A percentile compares a stretch with the other conserved stretches of the same genome.
These are phyloP conservation scores for Gadus chalcogrammus DNA, from an alignment of 2,113 vertebrate genomes.

Conservation along the genomic window DNA sequence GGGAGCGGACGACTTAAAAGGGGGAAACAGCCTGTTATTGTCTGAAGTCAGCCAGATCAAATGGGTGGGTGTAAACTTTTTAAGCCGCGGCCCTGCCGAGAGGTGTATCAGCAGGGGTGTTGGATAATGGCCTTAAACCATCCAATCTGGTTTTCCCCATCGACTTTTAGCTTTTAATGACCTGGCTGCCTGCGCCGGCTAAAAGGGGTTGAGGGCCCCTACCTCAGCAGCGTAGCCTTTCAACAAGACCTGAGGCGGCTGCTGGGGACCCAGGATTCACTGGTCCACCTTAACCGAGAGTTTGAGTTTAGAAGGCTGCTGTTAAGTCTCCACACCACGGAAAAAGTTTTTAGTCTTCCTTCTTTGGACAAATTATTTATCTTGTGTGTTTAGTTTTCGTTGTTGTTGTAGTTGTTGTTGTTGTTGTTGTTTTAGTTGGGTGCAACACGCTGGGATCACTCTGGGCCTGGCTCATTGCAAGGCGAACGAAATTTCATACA, in stretches of 20 bases:
- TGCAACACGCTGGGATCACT: no score
- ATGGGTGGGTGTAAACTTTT: background rate
- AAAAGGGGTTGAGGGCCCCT: background rate
- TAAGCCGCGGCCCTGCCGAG: slow-evolving; percentile 23
- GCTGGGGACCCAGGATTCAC: background rate
- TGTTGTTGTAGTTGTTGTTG: no score
- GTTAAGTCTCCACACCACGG: no score
- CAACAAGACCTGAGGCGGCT: background rate
- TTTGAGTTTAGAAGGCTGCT: background rate
- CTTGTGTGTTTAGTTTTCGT: no score
- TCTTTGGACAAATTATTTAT: no score
- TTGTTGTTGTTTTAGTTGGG: no score
- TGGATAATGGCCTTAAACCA: slow-evolving; percentile 14
- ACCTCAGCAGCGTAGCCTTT: slow-evolving; percentile 8
- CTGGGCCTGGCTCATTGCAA: no score
- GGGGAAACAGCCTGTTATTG: slow-evolving; percentile 36
- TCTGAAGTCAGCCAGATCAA: slow-evolving; percentile 45
- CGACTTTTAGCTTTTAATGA: slow-evolving; percentile 19
- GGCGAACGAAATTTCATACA: no score
- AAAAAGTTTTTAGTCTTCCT: no score
- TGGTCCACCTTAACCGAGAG: background rate
- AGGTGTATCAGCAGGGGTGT: slow-evolving; percentile 10
- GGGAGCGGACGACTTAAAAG: slow-evolving; percentile 38
- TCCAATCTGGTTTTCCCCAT: slow-evolving; percentile 32
- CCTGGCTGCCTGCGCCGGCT: slow-evolving; percentile 11